Evolutionary conservation across 2,797 vertebrate genomes (phyloP), one percentile per base, ranked within the genome.

Genomic region (Glyptemys insculpta): DNA sequence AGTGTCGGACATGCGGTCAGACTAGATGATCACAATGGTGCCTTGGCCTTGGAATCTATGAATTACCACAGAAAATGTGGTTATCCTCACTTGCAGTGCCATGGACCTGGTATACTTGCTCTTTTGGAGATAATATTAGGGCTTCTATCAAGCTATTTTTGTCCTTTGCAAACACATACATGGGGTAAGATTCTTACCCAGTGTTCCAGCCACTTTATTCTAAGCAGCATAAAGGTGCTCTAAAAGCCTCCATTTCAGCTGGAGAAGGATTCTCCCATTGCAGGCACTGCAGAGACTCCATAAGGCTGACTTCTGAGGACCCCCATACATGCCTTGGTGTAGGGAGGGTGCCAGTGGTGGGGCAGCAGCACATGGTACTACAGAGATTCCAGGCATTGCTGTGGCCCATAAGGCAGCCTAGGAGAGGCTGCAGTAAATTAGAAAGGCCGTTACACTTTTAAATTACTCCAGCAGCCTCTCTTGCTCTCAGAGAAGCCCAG

Each of bases 241-340:
- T 62, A 88, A 92, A 78, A 94, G n/a, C 5, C 21, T 25, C 16
- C 53, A 29, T 88, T 95, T 91, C 79, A 21, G 41, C 57, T 91
- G 1, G 81, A 92, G 27, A 88, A 68, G 76, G 47, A 52, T n/a
- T 87, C 76, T 49, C 59, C 76, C 34, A 29, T 88, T 83, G 8
- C 81, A 88, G 79, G 47, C 89, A 47, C 37, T 79, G 23, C 34
- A 53, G 85, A 74, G 50, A 44, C 15, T 92, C 85, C 93, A 93
- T 74, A 82, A 94, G 78, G 84, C 41, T 84, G 34, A 72, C 37
- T 62, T 62, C 31, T 62, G 59, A 34, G 29, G 29, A 15, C 29
- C 6, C 29, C 29, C 57, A 7, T 68, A 41, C 18, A 18, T 72
- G n/a, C n/a, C 18, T n/a, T 41, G 65, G 19, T 41, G 19, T 65